phyloP scores from a whole-genome alignment of 2,888 invertebrate species.

The Molanna angustata region DNA sequence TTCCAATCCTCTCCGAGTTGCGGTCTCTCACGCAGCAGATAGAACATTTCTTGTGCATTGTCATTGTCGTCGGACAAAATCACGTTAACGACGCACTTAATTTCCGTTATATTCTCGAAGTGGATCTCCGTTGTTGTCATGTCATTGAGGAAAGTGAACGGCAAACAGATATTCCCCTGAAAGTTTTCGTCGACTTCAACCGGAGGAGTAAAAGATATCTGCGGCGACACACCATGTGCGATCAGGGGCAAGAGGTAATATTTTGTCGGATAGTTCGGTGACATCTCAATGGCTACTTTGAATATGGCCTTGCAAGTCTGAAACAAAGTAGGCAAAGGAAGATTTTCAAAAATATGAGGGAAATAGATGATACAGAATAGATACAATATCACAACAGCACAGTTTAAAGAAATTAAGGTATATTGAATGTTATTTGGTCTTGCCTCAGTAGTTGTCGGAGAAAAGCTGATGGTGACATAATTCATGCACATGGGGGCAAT shows the following conservation, averaged over 20 bases:
- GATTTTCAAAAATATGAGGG: no score
- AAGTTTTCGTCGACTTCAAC: slow-evolving; percentile 3
- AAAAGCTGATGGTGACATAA: slow-evolving; percentile 1
- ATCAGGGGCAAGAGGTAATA: background rate
- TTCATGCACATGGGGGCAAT: background rate
- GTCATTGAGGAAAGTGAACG: slow-evolving; percentile 9
- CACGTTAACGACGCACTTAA: background rate
- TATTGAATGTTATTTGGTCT: no score
- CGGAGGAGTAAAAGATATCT: slow-evolving; percentile 5
- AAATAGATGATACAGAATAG: no score
- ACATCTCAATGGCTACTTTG: slow-evolving; percentile 8
- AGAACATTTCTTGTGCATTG: slow-evolving; percentile 3
- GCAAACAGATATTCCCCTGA: slow-evolving; percentile 4
- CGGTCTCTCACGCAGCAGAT: slow-evolving; percentile 4
- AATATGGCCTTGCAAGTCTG: slow-evolving; percentile 10
- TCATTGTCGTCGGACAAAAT: background rate
- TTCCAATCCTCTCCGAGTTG: slow-evolving; percentile 3
- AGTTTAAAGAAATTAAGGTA: no score
- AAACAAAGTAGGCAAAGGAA: no score
- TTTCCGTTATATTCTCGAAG: slow-evolving; percentile 8
- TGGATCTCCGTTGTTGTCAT: background rate
- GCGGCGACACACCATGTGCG: slow-evolving; percentile 5
- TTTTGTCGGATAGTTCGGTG: slow-evolving; percentile 5
- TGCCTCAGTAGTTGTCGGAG: no score
- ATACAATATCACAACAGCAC: no score